Percentiles rank a stretch among this genome's conserved stretches.
phyloP scores from a whole-genome alignment of 2,797 vertebrate genomes.

The Yasuhikotakia modesta region DNA sequence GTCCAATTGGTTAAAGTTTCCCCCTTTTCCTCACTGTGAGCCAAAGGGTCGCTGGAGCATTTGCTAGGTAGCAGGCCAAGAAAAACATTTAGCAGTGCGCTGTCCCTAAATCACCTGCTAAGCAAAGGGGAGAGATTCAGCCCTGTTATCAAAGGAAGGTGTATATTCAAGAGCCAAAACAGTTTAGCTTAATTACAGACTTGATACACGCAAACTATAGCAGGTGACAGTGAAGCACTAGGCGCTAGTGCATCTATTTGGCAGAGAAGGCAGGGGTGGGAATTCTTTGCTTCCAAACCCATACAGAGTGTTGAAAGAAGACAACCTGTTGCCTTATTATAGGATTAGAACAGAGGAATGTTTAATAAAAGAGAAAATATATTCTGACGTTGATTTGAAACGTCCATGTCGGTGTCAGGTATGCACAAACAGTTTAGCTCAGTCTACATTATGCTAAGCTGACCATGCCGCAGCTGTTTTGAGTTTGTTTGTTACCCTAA shows the following conservation, averaged over 20 bases:
- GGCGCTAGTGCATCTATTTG: slow-evolving; percentile 56
- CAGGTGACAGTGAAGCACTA: slow-evolving; percentile 53
- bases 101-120: slow-evolving; percentile 67
- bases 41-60: slow-evolving; percentile 70
- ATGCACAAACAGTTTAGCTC: background rate
- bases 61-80: slow-evolving; percentile 73
- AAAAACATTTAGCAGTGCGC: slow-evolving; percentile 74
- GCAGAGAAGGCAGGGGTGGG: slow-evolving; percentile 60
- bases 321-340: slow-evolving; percentile 71
- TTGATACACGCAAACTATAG: slow-evolving; percentile 47
- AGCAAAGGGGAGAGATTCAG: slow-evolving; percentile 72
- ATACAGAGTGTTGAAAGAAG: slow-evolving; percentile 65
- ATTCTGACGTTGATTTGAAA: slow-evolving; percentile 29
- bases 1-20: slow-evolving; percentile 74
- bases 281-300: slow-evolving; percentile 40
- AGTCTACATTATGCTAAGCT: slow-evolving; percentile 6
- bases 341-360: slow-evolving; percentile 33
- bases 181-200: slow-evolving; percentile 51
- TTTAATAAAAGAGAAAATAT: slow-evolving; percentile 28
- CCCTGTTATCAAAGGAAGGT: slow-evolving; percentile 68
- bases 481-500: slow-evolving; percentile 8
- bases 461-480: slow-evolving; percentile 19
- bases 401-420: background rate
- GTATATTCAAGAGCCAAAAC: slow-evolving; percentile 46
- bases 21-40: slow-evolving; percentile 51